Base-by-base conservation (phyloP, 2,888 invertebrate species). In the Lottia scabra region DNA sequence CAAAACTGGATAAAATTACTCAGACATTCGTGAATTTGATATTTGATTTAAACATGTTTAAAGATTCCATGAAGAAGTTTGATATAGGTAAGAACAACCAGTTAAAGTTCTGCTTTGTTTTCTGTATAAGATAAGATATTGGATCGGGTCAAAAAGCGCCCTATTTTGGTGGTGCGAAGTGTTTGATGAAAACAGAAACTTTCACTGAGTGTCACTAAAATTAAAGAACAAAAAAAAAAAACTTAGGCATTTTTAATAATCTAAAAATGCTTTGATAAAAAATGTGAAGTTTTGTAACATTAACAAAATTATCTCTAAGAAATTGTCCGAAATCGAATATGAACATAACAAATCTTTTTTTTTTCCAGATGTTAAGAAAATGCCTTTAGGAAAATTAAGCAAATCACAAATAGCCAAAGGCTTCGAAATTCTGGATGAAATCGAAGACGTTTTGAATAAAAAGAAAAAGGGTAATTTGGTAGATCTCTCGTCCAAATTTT, bases 361-460 rank as follows among this genome's bases (percentile, higher is more conserved):
- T 43, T 13, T 46, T 74, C 5, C 76, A 90, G 90, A 91, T 81
- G 86, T 89, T 8, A 89, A 89, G 79, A 90, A 90, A 78, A 90
- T 91, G 90, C 90, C 90, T 0, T 82, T 91, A 64, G 90, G 90
- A 10, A 91, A 91, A 77, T 80, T 91, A 44, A 90, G 90, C 78
- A 90, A 90, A 77, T 73, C 84, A 5, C 90, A 90, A 78, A 90
- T 90, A 65, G 89, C 90, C 0, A 90, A 90, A 80, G 90, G 90
- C 4, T 90, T 90, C 78, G 89, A 90, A 68, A 85, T 84, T 44
- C 78, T 90, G 68, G 89, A 90, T 64, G 87, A 89, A 48, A 80
- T 90, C 16, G 89, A 90, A 71, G 82, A 87, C 26, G 86, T 84
- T 6, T 67, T 90, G 1, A 85, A 89, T 27, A 79, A 83, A 12